Base-by-base conservation (phyloP, 2,888 invertebrate species). In the Formica aserva region DNA sequence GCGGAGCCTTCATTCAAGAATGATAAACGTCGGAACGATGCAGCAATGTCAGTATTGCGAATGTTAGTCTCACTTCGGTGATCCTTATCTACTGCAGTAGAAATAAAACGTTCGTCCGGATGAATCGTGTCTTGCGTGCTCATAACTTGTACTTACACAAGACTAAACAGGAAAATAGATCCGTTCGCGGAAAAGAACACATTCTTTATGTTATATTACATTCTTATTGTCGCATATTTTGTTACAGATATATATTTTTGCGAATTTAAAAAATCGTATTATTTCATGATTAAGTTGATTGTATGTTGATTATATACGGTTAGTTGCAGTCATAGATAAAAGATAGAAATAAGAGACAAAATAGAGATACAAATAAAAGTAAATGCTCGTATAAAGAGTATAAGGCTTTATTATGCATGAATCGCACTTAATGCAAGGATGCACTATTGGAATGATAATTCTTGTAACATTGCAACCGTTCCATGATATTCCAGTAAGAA, bases 11-110 rank as follows among this genome's bases (percentile, higher is more conserved):
- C 62, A 52, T 26, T 63, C 76, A 63, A 62, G 60, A 72, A 67
- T 78, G 55, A 74, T 83, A 85, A 85, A 85, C 41, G 74, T 60
- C 38, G 45, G 11, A 45, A 63, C 57, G 48, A 60, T 60, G 62
- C 48, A 32, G 52, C 32, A 62, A 35, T 45, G 48, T 67, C 69
- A 38, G 55, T 75, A 45, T 81, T 15, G 66, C 55, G 57, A 69
- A 81, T 52, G 83, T 83, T 87, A 88, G 83, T 83, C 74, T 86
- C 85, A 62, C 78, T 82, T 80, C 32, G 74, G 26, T 52, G 65
- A 77, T 66, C 15, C 66, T 52, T 65, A 76, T 57, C 77, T 57
- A 57, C 26, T 29, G 18, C 18, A 29, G 63, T 26, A 65, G 18
- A 35, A 66, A 82, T 26, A 55, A 26, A 75, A 52, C 22, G 65